Percentiles rank a stretch among this genome's conserved stretches.
Evolutionary conservation across 2,113 vertebrate genomes (phyloP).

Genomic region (Enhydra lutris): DNA sequence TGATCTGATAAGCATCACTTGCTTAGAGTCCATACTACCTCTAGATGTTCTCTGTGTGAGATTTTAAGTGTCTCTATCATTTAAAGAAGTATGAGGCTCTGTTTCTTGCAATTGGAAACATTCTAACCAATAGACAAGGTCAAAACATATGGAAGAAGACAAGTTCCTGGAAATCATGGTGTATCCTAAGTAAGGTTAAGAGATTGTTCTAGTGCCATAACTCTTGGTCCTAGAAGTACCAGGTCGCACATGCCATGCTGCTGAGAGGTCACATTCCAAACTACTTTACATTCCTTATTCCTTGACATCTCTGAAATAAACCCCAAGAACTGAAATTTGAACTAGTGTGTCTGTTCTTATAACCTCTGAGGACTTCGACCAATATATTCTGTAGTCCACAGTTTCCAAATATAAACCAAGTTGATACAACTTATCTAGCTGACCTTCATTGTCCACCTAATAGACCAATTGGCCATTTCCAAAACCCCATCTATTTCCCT

Average conservation of each 20-base stretch:
- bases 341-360: neutral
- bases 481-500: neutral
- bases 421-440: neutral
- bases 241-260: neutral
- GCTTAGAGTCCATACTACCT: neutral
- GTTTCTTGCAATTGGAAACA: neutral
- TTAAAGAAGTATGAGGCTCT: neutral
- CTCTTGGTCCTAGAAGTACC: neutral
- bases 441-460: neutral
- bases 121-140: neutral
- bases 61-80: neutral
- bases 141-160: neutral
- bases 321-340: neutral
- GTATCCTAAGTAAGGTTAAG: neutral
- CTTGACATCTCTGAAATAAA: neutral
- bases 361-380: neutral
- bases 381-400: neutral
- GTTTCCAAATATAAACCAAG: neutral
- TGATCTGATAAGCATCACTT: neutral
- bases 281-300: neutral
- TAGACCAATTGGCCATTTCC: neutral
- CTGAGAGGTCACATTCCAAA: neutral
- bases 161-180: neutral
- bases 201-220: neutral
- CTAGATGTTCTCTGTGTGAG: neutral